Conservation (phyloP, 2,888 invertebrate species). For the Leucophora obtusa region DNA sequence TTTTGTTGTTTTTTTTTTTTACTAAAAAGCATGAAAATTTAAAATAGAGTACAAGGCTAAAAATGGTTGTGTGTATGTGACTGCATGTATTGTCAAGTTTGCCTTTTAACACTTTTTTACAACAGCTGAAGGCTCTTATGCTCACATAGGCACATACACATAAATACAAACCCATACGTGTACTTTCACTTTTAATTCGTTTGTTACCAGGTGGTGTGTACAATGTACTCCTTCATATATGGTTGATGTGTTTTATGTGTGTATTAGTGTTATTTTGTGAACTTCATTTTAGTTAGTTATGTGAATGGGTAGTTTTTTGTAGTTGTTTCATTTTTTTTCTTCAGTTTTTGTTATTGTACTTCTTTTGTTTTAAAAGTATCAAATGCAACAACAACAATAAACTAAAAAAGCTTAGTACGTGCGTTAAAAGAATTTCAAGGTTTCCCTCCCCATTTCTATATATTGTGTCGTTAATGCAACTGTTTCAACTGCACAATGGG, state of each 20-base stretch:
- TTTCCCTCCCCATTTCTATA: neutral
- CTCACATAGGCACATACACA: neutral
- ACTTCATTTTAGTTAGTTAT: slow-evolving; percentile 12
- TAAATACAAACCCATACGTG: neutral
- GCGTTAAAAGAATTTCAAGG: slow-evolving; percentile 53
- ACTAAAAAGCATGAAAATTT: neutral
- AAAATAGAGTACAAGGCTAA: slow-evolving; percentile 47
- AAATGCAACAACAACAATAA: slow-evolving; percentile 10
- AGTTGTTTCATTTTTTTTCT: neutral
- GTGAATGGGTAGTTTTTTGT: neutral
- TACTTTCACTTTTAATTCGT: neutral
- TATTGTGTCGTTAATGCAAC: neutral
- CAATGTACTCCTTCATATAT: neutral
- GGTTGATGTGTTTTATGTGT: neutral
- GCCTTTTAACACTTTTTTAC: neutral
- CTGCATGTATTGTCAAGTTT: slow-evolving; percentile 44
- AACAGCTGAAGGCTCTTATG: neutral
- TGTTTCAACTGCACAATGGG: neutral
- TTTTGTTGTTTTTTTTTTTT: neutral
- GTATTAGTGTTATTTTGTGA: neutral
- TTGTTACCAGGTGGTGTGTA: neutral
- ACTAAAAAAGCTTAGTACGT: slow-evolving; percentile 41
- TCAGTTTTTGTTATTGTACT: neutral
- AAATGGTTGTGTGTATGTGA: neutral
- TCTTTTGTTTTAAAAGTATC: slow-evolving; percentile 13